Base-by-base conservation (phyloP, 2,797 vertebrate species). In the Chaenodraco wilsoni region DNA sequence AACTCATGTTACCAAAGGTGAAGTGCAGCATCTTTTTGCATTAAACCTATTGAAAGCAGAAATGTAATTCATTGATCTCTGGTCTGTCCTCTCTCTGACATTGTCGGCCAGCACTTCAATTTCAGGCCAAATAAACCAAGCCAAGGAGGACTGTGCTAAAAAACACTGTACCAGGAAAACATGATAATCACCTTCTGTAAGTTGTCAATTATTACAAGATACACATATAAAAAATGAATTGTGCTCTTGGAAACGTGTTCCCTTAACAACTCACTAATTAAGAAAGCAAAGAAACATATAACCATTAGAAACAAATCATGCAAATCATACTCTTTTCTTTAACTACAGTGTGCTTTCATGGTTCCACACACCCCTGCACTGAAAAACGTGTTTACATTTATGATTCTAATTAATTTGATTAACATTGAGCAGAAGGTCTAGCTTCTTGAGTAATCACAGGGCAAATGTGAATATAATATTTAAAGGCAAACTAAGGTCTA, bases 401-500 rank as follows among this genome's bases (percentile, higher is more conserved):
- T 56, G 3, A 49, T 65, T 64, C 14, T 62, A 66, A 83, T 82
- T 13, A 62, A 63, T 51, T 67, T 44, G 46, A 48, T 72, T 73
- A 59, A 72, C 52, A 76, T 72, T 67, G 60, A 78, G 33, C 43
- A 73, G 17, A 14, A 64, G 33, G 31, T 65, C 43, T 62, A 48
- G 21, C 33, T 76, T 58, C 67, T 44, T 57, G 27, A 27, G 4
- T 27, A 27, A 27, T 27, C 27, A 71, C 5, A 37, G 44, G 27
- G 23, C 9, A 37, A 69, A 76, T 74, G 13, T 69, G n/a, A 65
- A 74, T 62, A 69, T 63, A 4, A 67, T 49, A 43, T 69, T 61
- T 50, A 33, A 13, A 61, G 59, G 37, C 44, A 57, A 82, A 77
- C 70, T 63, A 76, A 64, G 54, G 56, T 65, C 65, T 50, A 43